Evolutionary conservation across 2,888 invertebrate genomes (phyloP), one percentile per base, ranked within the genome.

Genomic region (Hylaea fasciaria): DNA sequence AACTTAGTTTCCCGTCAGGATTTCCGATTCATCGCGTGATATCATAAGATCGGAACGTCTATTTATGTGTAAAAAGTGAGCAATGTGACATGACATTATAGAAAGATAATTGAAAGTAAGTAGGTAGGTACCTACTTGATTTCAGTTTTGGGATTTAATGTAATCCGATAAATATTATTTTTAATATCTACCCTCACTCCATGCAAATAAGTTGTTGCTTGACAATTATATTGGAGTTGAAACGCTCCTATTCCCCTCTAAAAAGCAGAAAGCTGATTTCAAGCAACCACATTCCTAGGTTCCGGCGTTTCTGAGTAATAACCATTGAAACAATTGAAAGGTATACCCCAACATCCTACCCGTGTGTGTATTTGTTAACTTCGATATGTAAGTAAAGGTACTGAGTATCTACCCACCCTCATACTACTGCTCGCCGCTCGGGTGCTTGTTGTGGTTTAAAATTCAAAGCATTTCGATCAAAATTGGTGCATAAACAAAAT

Each of bases 221-320:
- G 45, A 29, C n/a, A 22, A 35, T 50, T 50, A 14, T 50, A 44
- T 37, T n/a, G 10, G 45, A 17, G 29, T 7, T 16, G 17, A 46
- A 41, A 47, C 39, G 51, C 51, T n/a, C 12, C 11, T 35, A 45
- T 51, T 37, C 49, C 16, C 13, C n/a, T 29, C 2, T 2, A 35
- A 28, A 14, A 47, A 17, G 46, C 29, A 57, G 44, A 45, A 55
- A 57, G 44, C 57, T 50, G 28, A 57, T 51, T 57, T 51, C n/a
- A 41, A 46, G 37, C 39, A 43, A 57, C 57, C 52, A 53, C 48
- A 58, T 52, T 44, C 44, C 44, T 40, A 59, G 45, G 39, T 59
- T 44, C 35, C 46, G 8, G 35, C 28, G 22, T 32, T 52, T 28
- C 47, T 52, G 41, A 59, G 54, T 54, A 59, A 59, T 54, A 49